Conservation (phyloP, 2,888 invertebrate species). For the Kuschelorhynchus macadamiae region DNA sequence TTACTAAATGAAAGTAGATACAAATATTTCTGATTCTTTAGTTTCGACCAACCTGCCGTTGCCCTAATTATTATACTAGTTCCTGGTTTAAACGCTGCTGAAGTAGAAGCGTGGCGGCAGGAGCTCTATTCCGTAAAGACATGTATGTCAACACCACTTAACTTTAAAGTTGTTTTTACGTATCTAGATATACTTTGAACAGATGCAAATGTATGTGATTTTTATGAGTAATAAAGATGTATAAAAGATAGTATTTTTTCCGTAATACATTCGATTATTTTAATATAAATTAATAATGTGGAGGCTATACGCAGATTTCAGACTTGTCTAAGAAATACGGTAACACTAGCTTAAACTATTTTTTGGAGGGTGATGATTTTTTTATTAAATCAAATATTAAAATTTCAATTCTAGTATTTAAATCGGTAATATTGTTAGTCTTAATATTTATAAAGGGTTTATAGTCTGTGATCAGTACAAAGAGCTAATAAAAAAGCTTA, state of each 20-base stretch:
- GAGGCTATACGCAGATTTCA: slow-evolving; percentile 6
- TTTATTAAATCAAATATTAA: slow-evolving; percentile 6
- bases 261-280: neutral
- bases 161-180: slow-evolving; percentile 4
- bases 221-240: slow-evolving; percentile 14
- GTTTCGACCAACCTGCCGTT: slow-evolving; percentile 18
- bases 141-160: slow-evolving; percentile 3
- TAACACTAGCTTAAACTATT: neutral
- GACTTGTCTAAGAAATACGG: neutral
- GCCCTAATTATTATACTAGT: neutral
- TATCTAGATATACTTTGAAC: slow-evolving; percentile 3
- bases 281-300: neutral
- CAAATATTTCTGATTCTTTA: slow-evolving; percentile 10
- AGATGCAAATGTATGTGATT: slow-evolving; percentile 4
- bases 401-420: slow-evolving; percentile 7
- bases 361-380: neutral
- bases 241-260: neutral
- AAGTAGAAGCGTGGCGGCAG: slow-evolving; percentile 5
- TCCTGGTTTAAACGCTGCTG: neutral
- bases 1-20: too few species aligned
- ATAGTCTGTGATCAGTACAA: slow-evolving; percentile 11
- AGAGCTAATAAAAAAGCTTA: neutral
- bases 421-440: neutral
- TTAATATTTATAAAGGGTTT: slow-evolving; percentile 11
- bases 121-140: neutral